Conservation (phyloP, 2,797 vertebrate genomes). For the Remorina albescens region DNA sequence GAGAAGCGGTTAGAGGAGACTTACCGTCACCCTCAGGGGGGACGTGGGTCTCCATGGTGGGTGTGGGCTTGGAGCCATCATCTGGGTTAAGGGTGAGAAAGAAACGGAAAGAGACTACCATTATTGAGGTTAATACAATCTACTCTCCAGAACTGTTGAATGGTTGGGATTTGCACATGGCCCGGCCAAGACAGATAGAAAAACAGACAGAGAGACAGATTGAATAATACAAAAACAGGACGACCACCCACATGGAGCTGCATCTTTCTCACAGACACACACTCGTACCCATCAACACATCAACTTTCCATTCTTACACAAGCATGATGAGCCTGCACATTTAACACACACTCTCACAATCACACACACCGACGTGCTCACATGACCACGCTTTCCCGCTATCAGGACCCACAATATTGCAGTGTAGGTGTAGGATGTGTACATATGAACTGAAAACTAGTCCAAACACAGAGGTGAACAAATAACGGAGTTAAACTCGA, state of each 20-base stretch:
- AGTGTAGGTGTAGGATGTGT: conserved; percentile 39
- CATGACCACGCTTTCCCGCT: conserved; percentile 9
- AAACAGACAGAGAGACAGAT: conserved; percentile 59
- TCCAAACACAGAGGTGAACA: conserved; percentile 27
- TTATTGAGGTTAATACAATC: conserved; percentile 99
- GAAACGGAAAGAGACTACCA: conserved; percentile 99
- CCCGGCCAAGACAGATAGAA: conserved; percentile 89
- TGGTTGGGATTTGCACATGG: conserved; percentile 98
- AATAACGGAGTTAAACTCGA: conserved; percentile 2
- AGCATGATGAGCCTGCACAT: conserved; percentile 43
- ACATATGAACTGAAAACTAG: conserved; percentile 19
- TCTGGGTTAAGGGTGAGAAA: conserved; percentile 99
- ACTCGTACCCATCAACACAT: conserved; percentile 13
- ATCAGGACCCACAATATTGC: conserved; percentile 45
- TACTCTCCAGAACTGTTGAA: conserved; percentile 99
- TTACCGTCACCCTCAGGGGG: conserved; percentile 95
- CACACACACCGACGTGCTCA: conserved; percentile 12
- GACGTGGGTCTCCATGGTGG: conserved; percentile 94
- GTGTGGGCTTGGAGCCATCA: conserved; percentile 96
- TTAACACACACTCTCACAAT: conserved; percentile 33
- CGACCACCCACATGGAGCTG: conserved; percentile 48
- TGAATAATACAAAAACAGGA: conserved; percentile 59
- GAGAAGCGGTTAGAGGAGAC: conserved; percentile 46
- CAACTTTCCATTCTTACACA: conserved; percentile 41
- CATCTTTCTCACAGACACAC: conserved; percentile 19